phyloP scores from a whole-genome alignment of 2,113 vertebrate genomes.

The Toxotes jaculatrix region DNA sequence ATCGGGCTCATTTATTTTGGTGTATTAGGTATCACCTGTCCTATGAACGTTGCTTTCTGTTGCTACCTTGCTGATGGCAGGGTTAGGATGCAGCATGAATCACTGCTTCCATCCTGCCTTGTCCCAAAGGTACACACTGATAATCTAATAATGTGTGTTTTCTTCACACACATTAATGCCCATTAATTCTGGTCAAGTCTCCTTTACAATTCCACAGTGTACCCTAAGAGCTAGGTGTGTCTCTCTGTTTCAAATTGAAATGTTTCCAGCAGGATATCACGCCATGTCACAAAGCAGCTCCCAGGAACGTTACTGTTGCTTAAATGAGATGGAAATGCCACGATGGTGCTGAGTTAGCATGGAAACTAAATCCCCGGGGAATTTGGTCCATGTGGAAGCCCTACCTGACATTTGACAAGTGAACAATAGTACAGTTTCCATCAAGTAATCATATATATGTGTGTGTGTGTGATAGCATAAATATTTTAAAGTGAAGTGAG shows the following conservation, averaged over 20 bases:
- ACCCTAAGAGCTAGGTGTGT: neutral
- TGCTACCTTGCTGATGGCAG: too few relatives aligned
- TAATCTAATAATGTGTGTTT: neutral
- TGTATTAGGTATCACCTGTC: neutral
- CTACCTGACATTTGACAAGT: neutral
- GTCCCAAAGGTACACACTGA: neutral
- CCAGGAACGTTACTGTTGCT: neutral
- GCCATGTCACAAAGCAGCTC: too few relatives aligned
- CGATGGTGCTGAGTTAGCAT: neutral
- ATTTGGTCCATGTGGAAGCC: neutral
- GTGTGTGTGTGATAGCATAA: slow-evolving; percentile 37
- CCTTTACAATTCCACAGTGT: neutral
- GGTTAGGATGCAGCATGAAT: neutral
- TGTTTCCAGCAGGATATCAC: too few relatives aligned
- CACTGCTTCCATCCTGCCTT: neutral
- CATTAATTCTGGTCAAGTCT: neutral
- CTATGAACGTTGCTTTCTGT: neutral
- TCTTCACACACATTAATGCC: neutral
- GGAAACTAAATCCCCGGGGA: neutral
- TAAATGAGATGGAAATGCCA: neutral
- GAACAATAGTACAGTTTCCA: neutral
- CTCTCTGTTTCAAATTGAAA: neutral
- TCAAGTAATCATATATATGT: slow-evolving; percentile 24
- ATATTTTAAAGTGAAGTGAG: slow-evolving; percentile 59
- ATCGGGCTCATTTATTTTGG: too few relatives aligned